Evolutionary conservation across 2,797 vertebrate species (phyloP), one percentile per base, ranked within the genome.

Genomic region (Gymnocypris eckloni): DNA sequence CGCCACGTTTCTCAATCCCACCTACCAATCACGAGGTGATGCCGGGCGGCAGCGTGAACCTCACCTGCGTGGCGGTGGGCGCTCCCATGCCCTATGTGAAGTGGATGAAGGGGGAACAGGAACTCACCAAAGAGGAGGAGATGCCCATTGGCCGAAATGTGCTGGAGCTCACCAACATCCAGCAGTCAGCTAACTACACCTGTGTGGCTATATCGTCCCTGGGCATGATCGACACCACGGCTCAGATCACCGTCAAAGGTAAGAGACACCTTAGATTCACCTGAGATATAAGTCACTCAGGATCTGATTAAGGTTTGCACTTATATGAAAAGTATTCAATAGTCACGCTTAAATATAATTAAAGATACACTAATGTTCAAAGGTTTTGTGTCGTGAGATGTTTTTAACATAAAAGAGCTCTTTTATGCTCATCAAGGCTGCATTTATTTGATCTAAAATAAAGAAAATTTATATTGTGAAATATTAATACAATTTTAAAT

Each of bases 1-100:
- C 98, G 73, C 98, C 98, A 71, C 97, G 98, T 87, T 99, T 99
- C 95, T 99, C 98, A 92, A 99, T 99, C 92, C 98, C 98, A 86
- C 98, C 98, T 18, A 97, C 95, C 93, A 97, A 96, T 94, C 97
- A 98, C 0, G 98, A 99, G 93, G 98, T 99, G 93, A 99, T 99
- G 98, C 98, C 98, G 0, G 97, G 97, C 0, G 98, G 98, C 92
- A 97, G 96, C 0, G 95, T 99, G 87, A 99, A 99, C 94, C 96
- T 99, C 87, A 99, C 98, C 0, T 99, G 98, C 0, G 98, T 99
- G 82, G 98, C 98, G 0, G 98, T 99, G 59, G 98, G 98, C 0
- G 97, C 98, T 0, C 98, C 98, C 0, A 99, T 99, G 98, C 98
- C 98, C 41, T 98, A 96, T 0, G 97, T 99, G 84, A 99, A 98